Evolutionary conservation across 2,113 vertebrate genomes (phyloP).

Genomic region (Nothocercus nigrocapillus): DNA sequence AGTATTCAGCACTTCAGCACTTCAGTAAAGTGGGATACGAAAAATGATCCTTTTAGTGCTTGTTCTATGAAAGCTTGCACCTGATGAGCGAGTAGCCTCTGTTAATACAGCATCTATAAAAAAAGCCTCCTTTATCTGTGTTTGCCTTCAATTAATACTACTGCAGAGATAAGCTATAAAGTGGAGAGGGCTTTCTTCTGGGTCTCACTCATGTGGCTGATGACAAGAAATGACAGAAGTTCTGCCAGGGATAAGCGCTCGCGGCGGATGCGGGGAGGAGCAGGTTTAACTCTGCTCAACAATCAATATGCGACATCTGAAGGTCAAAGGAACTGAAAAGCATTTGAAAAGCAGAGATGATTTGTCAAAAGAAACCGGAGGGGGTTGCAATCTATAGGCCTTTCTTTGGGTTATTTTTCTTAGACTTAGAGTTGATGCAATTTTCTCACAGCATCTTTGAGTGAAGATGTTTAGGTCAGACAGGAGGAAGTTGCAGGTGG

Average conservation of each 20-base stretch:
- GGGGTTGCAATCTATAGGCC: neutral
- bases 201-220: neutral
- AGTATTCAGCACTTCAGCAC: conserved; percentile 1
- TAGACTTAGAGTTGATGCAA: neutral
- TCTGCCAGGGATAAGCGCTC: neutral
- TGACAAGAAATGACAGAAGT: conserved; percentile 53
- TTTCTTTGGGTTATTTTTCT: conserved; percentile 34
- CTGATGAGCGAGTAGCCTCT: conserved; percentile 27
- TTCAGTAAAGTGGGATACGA: neutral
- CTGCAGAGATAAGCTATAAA: conserved; percentile 44
- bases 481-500: neutral
- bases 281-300: conserved; percentile 10
- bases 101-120: conserved; percentile 42
- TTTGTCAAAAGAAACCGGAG: neutral
- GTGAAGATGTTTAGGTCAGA: neutral
- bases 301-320: neutral
- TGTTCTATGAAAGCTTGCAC: conserved; percentile 43
- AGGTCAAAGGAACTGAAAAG: neutral
- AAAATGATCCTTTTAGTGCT: conserved; percentile 41
- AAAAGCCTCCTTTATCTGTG: conserved; percentile 38
- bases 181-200: neutral
- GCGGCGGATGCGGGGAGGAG: neutral
- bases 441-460: neutral
- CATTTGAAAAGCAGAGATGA: neutral
- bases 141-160: conserved; percentile 45